Evolutionary conservation across 2,797 vertebrate genomes (phyloP).

Genomic region (Eutrigla gurnardus): DNA sequence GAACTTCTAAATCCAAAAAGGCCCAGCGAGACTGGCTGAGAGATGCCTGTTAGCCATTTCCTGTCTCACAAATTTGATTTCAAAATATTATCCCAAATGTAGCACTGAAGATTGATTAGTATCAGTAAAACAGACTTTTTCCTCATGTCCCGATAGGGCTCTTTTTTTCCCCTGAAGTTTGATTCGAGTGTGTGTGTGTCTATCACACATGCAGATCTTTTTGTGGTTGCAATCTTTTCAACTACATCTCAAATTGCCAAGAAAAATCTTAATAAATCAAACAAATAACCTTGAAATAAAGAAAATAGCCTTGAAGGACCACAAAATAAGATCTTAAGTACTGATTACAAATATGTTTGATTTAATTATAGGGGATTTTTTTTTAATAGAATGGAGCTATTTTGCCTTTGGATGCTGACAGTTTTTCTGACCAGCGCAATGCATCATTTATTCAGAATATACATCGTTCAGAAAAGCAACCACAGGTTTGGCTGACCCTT

Average conservation of each 20-base stretch:
- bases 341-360: slow-evolving; percentile 23
- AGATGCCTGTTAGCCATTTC: slow-evolving; percentile 74
- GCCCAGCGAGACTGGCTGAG: slow-evolving; percentile 60
- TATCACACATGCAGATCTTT: slow-evolving; percentile 37
- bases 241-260: slow-evolving; percentile 31
- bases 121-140: slow-evolving; percentile 64
- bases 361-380: background rate
- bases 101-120: slow-evolving; percentile 70
- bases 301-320: slow-evolving; percentile 14
- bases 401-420: slow-evolving; percentile 27
- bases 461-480: slow-evolving; percentile 36
- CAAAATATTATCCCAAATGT: slow-evolving; percentile 71
- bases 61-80: slow-evolving; percentile 77
- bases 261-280: slow-evolving; percentile 53
- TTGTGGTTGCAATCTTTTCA: slow-evolving; percentile 47
- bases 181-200: slow-evolving; percentile 9
- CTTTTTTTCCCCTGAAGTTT: slow-evolving; percentile 28
- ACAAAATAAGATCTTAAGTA: background rate
- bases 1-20: slow-evolving; percentile 63
- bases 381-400: slow-evolving; percentile 5
- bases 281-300: slow-evolving; percentile 20
- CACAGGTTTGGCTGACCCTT: slow-evolving; percentile 52
- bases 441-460: slow-evolving; percentile 45
- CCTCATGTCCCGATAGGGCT: slow-evolving; percentile 22
- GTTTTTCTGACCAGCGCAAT: slow-evolving; percentile 33